Conservation (phyloP, 2,113 vertebrate species). For the Ictalurus punctatus region DNA sequence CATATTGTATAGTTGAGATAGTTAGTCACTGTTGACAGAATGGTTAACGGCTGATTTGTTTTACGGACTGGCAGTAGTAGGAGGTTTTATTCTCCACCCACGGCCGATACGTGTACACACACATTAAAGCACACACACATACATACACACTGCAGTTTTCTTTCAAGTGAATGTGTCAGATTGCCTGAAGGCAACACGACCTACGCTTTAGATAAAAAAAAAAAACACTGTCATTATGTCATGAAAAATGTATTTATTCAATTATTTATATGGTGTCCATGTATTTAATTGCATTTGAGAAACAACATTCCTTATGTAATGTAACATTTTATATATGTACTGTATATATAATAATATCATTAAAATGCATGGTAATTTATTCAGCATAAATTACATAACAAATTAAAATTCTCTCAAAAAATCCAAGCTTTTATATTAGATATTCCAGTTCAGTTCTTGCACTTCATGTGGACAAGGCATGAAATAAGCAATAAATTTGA, state of each 20-base stretch:
- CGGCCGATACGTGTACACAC: not conserved
- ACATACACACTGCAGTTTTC: not conserved
- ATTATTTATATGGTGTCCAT: not conserved
- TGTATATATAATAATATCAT: not conserved
- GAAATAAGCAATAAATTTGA: not conserved
- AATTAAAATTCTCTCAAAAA: not conserved
- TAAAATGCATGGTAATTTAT: not conserved
- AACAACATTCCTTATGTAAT: not conserved
- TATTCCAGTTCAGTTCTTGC: not conserved
- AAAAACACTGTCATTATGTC: not conserved
- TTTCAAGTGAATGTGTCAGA: slow-evolving; percentile 19
- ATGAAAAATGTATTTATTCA: not conserved
- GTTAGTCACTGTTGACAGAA: not conserved
- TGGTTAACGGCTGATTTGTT: slow-evolving; percentile 11
- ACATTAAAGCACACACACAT: not conserved
- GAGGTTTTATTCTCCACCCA: not conserved
- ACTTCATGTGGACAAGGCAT: slow-evolving; percentile 1
- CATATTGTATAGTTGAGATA: not conserved
- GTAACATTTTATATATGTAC: not conserved
- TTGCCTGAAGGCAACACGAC: not conserved
- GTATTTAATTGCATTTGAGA: not conserved
- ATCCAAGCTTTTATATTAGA: not conserved
- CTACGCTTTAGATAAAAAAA: not conserved
- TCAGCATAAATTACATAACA: not conserved
- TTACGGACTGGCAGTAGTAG: not conserved